Conservation (phyloP, 2,888 invertebrate species). For the Pandemis corylana region DNA sequence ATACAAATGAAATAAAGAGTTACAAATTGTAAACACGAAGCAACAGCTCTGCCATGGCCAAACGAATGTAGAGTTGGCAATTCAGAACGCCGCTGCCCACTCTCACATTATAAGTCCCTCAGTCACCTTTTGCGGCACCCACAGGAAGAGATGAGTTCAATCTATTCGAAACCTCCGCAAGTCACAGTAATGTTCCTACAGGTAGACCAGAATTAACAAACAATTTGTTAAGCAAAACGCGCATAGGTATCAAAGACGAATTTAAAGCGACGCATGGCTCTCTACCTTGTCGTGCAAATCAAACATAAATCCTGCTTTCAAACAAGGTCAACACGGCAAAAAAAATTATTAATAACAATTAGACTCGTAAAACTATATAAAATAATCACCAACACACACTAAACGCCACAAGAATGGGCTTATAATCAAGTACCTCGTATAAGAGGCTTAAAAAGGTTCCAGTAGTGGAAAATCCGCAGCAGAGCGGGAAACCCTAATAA, state of each 20-base stretch:
- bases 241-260: neutral
- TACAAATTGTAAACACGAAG: no score
- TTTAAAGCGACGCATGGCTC: neutral
- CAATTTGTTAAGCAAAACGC: neutral
- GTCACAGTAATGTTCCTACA: no score
- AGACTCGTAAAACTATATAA: conserved; percentile 15
- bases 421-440: conserved; percentile 27
- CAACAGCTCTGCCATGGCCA: no score
- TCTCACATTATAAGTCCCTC: no score
- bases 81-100: no score
- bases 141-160: no score
- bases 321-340: conserved; percentile 23
- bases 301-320: conserved; percentile 16
- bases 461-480: conserved; percentile 30
- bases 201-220: neutral
- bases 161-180: no score
- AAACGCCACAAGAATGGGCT: conserved; percentile 15
- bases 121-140: no score
- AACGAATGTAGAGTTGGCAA: no score
- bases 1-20: no score
- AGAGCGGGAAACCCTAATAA: conserved; percentile 35
- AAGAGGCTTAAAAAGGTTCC: conserved; percentile 28
- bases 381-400: neutral
- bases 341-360: conserved; percentile 6
- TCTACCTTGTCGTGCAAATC: conserved; percentile 21